phyloP scores from a whole-genome alignment of 2,888 invertebrate species.

The Caenorhabditis sp. region DNA sequence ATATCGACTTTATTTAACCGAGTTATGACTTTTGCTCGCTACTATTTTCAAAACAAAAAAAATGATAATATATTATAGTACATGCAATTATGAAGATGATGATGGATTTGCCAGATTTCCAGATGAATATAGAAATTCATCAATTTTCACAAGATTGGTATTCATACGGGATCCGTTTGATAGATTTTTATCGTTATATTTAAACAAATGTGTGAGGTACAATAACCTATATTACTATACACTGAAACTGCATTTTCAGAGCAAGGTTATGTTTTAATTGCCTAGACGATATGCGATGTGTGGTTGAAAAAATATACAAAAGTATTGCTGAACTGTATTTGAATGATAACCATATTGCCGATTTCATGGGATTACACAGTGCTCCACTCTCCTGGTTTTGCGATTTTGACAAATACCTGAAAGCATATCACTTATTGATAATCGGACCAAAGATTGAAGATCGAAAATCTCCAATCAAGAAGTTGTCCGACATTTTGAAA shows the following conservation, averaged over 20 bases:
- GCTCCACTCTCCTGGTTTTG: constrained; percentile 4
- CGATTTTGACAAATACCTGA: constrained; percentile 7
- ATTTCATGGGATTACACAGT: neutral
- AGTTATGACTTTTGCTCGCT: too few relatives aligned
- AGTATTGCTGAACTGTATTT: neutral
- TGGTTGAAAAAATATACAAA: constrained; percentile 9
- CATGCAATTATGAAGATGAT: neutral
- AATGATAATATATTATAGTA: neutral
- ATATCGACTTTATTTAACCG: too few relatives aligned
- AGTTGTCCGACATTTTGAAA: constrained; percentile 15
- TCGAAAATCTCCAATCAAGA: constrained; percentile 5
- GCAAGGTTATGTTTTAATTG: constrained; percentile 12
- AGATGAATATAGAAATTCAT: neutral
- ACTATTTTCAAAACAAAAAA: neutral
- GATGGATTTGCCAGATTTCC: neutral
- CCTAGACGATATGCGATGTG: constrained; percentile 10
- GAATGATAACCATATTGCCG: neutral
- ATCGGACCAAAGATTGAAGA: constrained; percentile 12
- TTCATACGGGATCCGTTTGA: constrained; percentile 20
- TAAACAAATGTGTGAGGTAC: constrained; percentile 19
- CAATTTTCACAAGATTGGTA: constrained; percentile 6
- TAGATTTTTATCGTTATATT: constrained; percentile 14
- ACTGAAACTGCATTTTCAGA: neutral
- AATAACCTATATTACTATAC: neutral
- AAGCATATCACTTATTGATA: constrained; percentile 13